A percentile compares a stretch with the other conserved stretches of the same genome.
These are phyloP conservation scores for Marasmarcha lunaedactyla DNA, from an alignment of 2,888 invertebrate species.

Conservation along the genomic window DNA sequence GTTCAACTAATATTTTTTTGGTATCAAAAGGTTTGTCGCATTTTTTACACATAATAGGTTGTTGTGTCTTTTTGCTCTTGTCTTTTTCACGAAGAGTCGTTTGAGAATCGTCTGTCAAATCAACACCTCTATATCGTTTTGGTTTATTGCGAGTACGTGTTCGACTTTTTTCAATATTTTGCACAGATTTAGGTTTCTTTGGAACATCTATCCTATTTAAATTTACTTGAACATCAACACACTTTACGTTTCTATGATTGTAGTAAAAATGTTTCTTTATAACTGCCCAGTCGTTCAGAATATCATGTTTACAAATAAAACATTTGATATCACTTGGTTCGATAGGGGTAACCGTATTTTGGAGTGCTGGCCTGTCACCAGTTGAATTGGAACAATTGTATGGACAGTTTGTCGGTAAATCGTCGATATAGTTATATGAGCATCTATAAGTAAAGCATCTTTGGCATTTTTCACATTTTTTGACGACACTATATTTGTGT, in stretches of 20 bases:
- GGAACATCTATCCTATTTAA: constrained; percentile 19
- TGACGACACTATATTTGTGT: constrained; percentile 37
- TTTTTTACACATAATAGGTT: constrained; percentile 41
- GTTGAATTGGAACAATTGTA: constrained; percentile 36
- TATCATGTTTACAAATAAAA: constrained; percentile 33
- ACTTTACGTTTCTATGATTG: constrained; percentile 37
- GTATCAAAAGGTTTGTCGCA: constrained; percentile 39
- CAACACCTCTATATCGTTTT: no score
- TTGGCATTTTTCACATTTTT: constrained; percentile 41
- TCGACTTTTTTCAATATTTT: no score
- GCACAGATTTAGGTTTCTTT: no score
- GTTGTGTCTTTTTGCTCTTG: no score
- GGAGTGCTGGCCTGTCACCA: no score
- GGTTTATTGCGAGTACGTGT: no score
- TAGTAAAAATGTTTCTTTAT: constrained; percentile 44
- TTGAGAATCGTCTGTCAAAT: no score
- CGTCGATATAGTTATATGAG: constrained; percentile 33
- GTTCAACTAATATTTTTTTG: constrained; percentile 47
- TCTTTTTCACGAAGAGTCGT: no score
- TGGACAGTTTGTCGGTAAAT: constrained; percentile 44
- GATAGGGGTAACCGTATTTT: constrained; percentile 4
- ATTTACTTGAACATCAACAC: constrained; percentile 31
- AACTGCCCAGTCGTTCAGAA: constrained; percentile 36
- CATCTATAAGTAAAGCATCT: constrained; percentile 45
- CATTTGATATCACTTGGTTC: constrained; percentile 27